Percentiles rank a stretch among this genome's conserved stretches.
These are phyloP conservation scores for Labia minor DNA, from an alignment of 2,888 invertebrate species.

Conservation along the genomic window DNA sequence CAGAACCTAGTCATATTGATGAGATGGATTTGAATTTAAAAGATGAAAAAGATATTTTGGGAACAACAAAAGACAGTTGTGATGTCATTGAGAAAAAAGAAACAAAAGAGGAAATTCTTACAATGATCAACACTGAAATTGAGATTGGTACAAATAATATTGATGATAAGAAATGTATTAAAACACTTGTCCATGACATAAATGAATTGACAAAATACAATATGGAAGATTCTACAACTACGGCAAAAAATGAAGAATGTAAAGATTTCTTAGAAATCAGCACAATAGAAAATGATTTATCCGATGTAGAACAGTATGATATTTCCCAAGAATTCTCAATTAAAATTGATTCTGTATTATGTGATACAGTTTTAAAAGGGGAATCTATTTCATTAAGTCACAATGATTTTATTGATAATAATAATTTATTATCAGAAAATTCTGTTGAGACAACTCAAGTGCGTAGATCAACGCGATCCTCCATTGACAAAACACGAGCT, in stretches of 20 bases:
- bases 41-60: not conserved
- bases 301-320: not conserved
- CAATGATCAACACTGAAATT: not conserved
- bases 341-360: not conserved
- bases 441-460: not conserved
- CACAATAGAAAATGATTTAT: slow-evolving; percentile 33
- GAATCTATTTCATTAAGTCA: not conserved
- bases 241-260: slow-evolving; percentile 22
- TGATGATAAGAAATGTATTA: not conserved
- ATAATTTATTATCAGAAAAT: slow-evolving; percentile 2
- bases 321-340: slow-evolving; percentile 6
- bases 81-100: not conserved
- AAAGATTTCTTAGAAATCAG: not conserved
- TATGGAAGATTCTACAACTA: too few relatives aligned
- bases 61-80: not conserved
- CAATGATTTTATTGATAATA: not conserved
- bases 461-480: slow-evolving; percentile 20
- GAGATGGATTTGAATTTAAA: not conserved
- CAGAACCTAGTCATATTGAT: not conserved
- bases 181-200: not conserved
- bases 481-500: slow-evolving; percentile 19
- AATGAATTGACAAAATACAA: not conserved
- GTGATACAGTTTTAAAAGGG: not conserved
- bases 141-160: too few relatives aligned
- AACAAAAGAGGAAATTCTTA: not conserved